A percentile compares a stretch with the other conserved stretches of the same genome.
Evolutionary conservation across 2,113 vertebrate genomes (phyloP).

Genomic region (Platichthys flesus): DNA sequence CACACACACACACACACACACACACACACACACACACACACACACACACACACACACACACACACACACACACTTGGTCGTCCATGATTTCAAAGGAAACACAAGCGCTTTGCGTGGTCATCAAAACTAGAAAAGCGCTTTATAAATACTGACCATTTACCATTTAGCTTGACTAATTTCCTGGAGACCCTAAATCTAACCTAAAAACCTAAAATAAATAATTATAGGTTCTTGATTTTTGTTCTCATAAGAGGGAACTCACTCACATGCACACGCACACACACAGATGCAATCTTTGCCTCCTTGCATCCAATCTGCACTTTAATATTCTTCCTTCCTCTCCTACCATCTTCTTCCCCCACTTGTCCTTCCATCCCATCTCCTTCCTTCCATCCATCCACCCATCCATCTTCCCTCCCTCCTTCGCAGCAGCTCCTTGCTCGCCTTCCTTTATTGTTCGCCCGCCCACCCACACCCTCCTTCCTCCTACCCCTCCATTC

Average conservation of each 20-base stretch:
- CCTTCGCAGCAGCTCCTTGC: conserved; percentile 56
- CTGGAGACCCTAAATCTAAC: neutral
- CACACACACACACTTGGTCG: conserved; percentile 30
- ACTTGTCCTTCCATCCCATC: conserved; percentile 46
- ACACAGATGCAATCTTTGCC: conserved; percentile 50
- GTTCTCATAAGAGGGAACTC: neutral
- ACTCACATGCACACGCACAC: neutral
- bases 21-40: conserved; percentile 30
- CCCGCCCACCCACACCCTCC: conserved; percentile 53
- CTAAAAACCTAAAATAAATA: neutral
- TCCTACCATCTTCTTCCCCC: conserved; percentile 52
- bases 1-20: conserved; percentile 33
- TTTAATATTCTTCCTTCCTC: conserved; percentile 68
- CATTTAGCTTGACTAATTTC: neutral
- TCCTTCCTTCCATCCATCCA: conserved; percentile 33
- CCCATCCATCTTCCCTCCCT: conserved; percentile 58
- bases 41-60: neutral
- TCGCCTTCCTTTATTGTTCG: conserved; percentile 68
- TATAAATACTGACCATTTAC: neutral
- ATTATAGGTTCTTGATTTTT: neutral
- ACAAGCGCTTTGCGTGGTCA: no score
- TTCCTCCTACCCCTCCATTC: conserved; percentile 66
- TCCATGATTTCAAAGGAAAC: neutral
- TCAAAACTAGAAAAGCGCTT: no score
- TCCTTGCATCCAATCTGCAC: conserved; percentile 64